phyloP scores from a whole-genome alignment of 2,113 vertebrate species.

The Rhabdornis inornatus region DNA sequence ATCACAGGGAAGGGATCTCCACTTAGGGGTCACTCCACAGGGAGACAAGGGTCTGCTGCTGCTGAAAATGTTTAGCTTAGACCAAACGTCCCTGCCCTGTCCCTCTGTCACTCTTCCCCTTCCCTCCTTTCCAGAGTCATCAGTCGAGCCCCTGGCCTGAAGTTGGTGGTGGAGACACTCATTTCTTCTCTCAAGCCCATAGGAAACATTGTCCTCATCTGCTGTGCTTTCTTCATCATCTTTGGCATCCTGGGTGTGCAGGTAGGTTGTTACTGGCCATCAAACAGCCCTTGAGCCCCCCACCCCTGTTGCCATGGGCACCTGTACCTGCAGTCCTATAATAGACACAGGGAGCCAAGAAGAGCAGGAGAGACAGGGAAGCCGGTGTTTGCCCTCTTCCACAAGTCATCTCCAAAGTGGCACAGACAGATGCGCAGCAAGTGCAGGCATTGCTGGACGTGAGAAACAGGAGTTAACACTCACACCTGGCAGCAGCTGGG shows the following conservation, averaged over 20 bases:
- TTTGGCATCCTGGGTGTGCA: slow-evolving; percentile 97
- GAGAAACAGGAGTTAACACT: not conserved
- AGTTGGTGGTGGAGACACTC: slow-evolving; percentile 94
- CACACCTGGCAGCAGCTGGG: not conserved
- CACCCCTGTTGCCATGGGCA: not conserved
- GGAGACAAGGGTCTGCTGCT: not conserved
- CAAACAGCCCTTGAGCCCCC: not conserved
- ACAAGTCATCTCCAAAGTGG: not conserved
- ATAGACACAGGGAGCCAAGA: not conserved
- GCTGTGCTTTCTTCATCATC: slow-evolving; percentile 99
- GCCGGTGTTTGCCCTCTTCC: not conserved
- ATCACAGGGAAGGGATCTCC: not conserved
- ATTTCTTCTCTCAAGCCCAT: slow-evolving; percentile 98
- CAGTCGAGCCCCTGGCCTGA: slow-evolving; percentile 93
- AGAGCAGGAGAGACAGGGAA: not conserved
- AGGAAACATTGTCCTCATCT: slow-evolving; percentile 97
- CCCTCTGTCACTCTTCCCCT: not conserved
- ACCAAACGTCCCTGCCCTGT: not conserved
- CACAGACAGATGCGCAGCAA: not conserved
- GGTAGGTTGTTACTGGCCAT: slow-evolving; percentile 68
- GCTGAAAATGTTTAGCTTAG: not conserved
- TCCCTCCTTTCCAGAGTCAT: slow-evolving; percentile 80
- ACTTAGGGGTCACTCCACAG: not conserved
- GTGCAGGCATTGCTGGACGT: not conserved
- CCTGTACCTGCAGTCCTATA: not conserved